A percentile compares a stretch with the other conserved stretches of the same genome.
Conservation (phyloP, 2,888 invertebrate species). For the Sympetrum striolatum region DNA sequence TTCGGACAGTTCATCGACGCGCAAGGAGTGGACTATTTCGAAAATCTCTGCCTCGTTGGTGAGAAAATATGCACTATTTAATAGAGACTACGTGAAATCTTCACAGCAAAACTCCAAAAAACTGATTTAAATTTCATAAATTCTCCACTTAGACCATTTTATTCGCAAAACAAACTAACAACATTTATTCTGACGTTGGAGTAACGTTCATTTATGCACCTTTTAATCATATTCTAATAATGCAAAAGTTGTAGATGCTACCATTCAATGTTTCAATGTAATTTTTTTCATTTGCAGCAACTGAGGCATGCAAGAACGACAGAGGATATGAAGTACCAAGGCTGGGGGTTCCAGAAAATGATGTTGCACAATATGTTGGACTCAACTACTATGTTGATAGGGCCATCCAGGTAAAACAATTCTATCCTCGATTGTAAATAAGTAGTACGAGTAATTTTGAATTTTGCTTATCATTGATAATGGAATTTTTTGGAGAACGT, state of each 20-base stretch:
- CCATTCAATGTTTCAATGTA: too few species aligned
- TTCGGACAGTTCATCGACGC: constrained; percentile 91
- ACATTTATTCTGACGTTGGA: too few species aligned
- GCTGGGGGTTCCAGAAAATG: constrained; percentile 89
- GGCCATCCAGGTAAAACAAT: constrained; percentile 75
- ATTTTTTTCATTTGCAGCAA: constrained; percentile 57
- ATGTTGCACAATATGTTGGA: constrained; percentile 90
- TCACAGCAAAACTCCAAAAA: too few species aligned
- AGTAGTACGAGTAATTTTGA: too few species aligned
- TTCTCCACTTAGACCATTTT: too few species aligned
- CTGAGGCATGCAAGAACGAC: constrained; percentile 86
- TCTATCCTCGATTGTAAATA: not conserved
- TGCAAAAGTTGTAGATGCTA: not conserved
- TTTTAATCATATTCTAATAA: not conserved
- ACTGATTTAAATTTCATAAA: too few species aligned
- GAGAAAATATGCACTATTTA: constrained; percentile 47
- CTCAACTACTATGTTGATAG: constrained; percentile 93
- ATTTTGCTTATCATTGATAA: too few species aligned
- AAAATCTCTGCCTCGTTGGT: constrained; percentile 89
- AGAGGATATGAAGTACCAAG: constrained; percentile 81
- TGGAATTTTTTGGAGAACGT: too few species aligned
- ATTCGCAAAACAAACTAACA: too few species aligned
- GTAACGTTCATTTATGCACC: too few species aligned
- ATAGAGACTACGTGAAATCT: too few species aligned
- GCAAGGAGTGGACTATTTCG: constrained; percentile 83